phyloP scores from a whole-genome alignment of 2,113 vertebrate genomes.

The Malurus elegans region DNA sequence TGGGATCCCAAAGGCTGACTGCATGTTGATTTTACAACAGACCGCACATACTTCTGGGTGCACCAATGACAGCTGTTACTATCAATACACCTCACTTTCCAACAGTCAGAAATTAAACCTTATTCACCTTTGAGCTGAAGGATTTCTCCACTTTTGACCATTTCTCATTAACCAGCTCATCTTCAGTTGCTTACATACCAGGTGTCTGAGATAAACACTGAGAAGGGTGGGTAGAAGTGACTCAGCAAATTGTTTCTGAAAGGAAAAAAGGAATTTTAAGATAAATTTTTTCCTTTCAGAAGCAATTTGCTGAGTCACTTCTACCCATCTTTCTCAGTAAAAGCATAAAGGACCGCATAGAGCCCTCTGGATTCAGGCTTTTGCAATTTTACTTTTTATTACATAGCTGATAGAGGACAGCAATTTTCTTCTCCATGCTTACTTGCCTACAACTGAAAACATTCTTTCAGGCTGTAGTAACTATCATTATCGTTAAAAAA shows the following conservation, averaged over 20 bases:
- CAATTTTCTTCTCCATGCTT: neutral
- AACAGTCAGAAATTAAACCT: neutral
- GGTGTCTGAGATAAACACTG: neutral
- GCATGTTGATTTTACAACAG: slow-evolving; percentile 15
- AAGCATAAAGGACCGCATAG: neutral
- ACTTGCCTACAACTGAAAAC: neutral
- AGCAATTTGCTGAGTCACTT: slow-evolving; percentile 4
- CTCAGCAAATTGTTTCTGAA: too few relatives aligned
- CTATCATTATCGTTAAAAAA: neutral
- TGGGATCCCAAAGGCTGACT: neutral
- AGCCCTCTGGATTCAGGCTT: neutral
- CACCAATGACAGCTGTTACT: neutral
- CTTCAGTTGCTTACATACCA: neutral
- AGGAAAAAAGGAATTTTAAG: neutral
- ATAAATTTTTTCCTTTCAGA: neutral
- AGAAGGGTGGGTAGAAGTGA: too few relatives aligned
- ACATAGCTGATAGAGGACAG: neutral
- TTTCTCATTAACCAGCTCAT: slow-evolving; percentile 29
- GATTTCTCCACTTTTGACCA: neutral
- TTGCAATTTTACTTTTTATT: neutral
- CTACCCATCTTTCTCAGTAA: neutral
- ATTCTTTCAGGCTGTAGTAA: neutral
- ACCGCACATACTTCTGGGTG: neutral
- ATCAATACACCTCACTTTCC: neutral
- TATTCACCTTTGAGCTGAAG: neutral